Conservation (phyloP, 2,797 vertebrate species). For the Falco columbarius region DNA sequence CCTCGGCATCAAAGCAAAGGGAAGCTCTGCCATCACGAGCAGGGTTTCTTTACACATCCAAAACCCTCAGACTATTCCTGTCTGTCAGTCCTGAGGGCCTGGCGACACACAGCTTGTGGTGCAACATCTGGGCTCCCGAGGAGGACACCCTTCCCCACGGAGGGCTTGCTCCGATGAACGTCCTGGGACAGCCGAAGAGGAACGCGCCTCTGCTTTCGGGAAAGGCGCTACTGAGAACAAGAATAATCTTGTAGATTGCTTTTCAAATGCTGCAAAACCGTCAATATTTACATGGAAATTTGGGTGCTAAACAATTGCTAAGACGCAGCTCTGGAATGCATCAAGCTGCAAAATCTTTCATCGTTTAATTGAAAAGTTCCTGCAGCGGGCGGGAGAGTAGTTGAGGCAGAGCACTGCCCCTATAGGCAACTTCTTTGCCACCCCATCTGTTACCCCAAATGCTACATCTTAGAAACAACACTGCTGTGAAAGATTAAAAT, state of each 20-base stretch:
- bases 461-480: slow-evolving; percentile 86
- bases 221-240: neutral
- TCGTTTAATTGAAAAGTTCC: slow-evolving; percentile 84
- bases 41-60: neutral
- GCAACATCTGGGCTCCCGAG: neutral
- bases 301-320: slow-evolving; percentile 74
- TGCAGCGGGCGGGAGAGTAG: slow-evolving; percentile 83
- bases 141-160: neutral
- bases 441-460: slow-evolving; percentile 87
- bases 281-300: slow-evolving; percentile 74
- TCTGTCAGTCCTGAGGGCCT: neutral
- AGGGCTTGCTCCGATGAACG: neutral
- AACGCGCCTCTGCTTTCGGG: neutral
- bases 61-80: slow-evolving; percentile 2
- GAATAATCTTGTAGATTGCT: slow-evolving; percentile 34
- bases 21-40: neutral
- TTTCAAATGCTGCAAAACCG: slow-evolving; percentile 59
- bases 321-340: slow-evolving; percentile 76
- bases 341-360: slow-evolving; percentile 81
- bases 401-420: slow-evolving; percentile 84
- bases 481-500: slow-evolving; percentile 87
- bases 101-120: neutral
- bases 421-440: slow-evolving; percentile 86
- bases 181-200: neutral
- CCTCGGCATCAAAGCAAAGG: neutral